Conservation (phyloP, 2,888 invertebrate genomes). For the Phengaris arion region DNA sequence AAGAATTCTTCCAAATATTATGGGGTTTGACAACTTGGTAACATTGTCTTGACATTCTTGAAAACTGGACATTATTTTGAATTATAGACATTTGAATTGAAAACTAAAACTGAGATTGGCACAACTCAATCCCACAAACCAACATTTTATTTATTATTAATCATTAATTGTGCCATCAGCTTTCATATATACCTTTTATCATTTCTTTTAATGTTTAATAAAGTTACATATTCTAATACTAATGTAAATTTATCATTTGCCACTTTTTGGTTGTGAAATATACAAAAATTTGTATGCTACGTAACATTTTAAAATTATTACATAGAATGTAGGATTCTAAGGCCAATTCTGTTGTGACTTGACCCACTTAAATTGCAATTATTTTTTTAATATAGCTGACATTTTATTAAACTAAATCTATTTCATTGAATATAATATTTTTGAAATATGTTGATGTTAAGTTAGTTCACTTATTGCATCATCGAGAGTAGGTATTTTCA, state of each 20-base stretch:
- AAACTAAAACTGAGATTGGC: neutral
- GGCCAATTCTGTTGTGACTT: neutral
- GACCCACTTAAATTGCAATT: neutral
- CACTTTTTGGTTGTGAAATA: constrained; percentile 31
- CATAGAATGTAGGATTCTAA: constrained; percentile 12
- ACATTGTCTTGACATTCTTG: no score
- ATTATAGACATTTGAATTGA: neutral
- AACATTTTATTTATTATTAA: neutral
- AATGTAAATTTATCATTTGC: constrained; percentile 13
- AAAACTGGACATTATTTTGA: neutral
- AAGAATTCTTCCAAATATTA: neutral
- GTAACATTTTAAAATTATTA: constrained; percentile 29
- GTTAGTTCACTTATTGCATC: neutral
- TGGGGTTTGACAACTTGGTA: no score
- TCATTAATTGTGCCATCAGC: constrained; percentile 12
- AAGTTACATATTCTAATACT: neutral
- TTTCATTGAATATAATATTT: neutral
- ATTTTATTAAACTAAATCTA: neutral
- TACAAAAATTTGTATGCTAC: constrained; percentile 27
- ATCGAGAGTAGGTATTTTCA: constrained; percentile 29
- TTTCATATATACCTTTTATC: neutral
- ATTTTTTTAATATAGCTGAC: neutral
- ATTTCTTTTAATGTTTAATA: neutral
- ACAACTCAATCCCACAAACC: constrained; percentile 11
- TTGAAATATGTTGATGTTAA: neutral